Evolutionary conservation across 2,797 vertebrate genomes (phyloP).

Genomic region (Leucoraja ocellata): DNA sequence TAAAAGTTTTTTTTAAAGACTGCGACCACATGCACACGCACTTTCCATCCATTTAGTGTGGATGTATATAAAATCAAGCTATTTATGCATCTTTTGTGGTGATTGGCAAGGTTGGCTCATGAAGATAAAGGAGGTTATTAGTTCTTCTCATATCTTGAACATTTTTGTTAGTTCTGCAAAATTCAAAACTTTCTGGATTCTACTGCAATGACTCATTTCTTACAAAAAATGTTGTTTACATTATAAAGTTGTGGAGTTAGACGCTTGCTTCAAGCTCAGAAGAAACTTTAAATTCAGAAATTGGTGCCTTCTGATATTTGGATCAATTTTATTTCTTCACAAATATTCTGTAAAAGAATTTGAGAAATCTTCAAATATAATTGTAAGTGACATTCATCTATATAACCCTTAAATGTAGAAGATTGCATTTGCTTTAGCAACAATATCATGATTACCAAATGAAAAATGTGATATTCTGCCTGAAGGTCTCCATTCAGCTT

Average conservation of each 20-base stretch:
- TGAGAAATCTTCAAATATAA: background rate
- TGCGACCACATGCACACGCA: background rate
- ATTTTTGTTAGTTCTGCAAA: background rate
- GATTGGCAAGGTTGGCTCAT: background rate
- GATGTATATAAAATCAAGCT: background rate
- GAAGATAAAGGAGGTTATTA: background rate
- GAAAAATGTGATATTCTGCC: background rate
- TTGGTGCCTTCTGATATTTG: background rate
- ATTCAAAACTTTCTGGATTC: background rate
- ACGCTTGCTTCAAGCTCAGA: background rate
- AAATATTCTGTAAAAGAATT: background rate
- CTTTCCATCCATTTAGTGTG: background rate
- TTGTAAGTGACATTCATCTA: background rate
- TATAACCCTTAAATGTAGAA: background rate
- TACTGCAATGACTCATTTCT: conserved; percentile 2
- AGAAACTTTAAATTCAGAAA: background rate
- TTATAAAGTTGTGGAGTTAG: background rate
- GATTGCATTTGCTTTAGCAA: too few species aligned
- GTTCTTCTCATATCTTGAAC: background rate
- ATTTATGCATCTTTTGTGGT: conserved; percentile 21
- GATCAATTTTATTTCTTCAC: background rate
- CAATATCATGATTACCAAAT: background rate
- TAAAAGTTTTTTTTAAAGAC: background rate
- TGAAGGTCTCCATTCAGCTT: background rate
- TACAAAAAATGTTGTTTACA: conserved; percentile 6